A percentile compares a stretch with the other conserved stretches of the same genome.
Conservation (phyloP, 2,888 invertebrate genomes). For the Onchidella celtica region DNA sequence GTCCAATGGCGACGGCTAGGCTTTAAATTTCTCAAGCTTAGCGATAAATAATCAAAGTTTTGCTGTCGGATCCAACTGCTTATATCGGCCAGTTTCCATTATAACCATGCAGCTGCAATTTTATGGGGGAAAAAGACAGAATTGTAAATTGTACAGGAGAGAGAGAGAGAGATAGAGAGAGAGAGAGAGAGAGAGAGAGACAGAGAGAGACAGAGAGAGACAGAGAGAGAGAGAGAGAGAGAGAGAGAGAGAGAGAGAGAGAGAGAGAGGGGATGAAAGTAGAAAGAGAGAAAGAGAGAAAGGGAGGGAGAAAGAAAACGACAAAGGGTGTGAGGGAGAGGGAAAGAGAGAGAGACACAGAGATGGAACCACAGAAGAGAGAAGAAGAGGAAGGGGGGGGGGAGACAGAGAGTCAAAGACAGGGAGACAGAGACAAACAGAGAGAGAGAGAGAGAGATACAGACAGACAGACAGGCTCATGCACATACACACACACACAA, state of each 20-base stretch:
- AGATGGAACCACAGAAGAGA: background rate
- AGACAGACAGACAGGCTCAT: no score
- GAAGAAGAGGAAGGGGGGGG: background rate
- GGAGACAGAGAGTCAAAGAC: background rate
- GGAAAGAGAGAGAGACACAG: background rate
- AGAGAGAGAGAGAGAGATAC: no score
- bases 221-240: background rate
- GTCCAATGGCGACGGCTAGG: no score
- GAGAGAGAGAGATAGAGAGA: background rate
- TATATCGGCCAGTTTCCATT: no score
- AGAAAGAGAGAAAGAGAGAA: background rate
- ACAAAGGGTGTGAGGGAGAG: background rate
- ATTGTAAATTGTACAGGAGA: background rate
- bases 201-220: background rate
- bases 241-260: background rate
- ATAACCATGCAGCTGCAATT: no score
- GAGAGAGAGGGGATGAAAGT: background rate
- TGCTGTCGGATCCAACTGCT: no score
- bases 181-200: background rate
- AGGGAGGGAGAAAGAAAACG: background rate
- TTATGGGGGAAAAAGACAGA: no score
- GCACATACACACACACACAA: no score
- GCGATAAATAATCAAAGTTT: no score
- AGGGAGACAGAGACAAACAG: no score
- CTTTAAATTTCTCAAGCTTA: no score